Percentiles rank a stretch among this genome's conserved stretches.
Conservation (phyloP, 2,888 invertebrate genomes). For the Pemphredon lugubris region DNA sequence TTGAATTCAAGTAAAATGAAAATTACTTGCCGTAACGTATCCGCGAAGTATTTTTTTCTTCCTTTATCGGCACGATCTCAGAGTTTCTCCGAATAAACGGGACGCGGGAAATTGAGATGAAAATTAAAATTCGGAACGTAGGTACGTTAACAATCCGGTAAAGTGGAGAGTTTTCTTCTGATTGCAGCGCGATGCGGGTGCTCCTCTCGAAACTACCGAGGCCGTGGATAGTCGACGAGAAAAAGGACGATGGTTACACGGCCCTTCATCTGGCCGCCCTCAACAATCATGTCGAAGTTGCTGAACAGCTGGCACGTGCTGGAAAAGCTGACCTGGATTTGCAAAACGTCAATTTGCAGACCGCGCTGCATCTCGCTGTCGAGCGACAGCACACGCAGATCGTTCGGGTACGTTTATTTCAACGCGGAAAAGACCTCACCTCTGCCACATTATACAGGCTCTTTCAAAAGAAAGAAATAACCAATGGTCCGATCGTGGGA, state of each 20-base stretch:
- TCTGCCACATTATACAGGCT: too few species aligned
- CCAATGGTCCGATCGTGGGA: too few species aligned
- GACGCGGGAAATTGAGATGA: too few species aligned
- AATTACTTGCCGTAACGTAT: too few species aligned
- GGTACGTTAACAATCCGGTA: too few species aligned
- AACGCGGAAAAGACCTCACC: background rate
- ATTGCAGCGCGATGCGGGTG: conserved; percentile 95
- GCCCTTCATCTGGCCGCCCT: conserved; percentile 97
- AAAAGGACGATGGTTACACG: conserved; percentile 99
- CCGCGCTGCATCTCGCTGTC: conserved; percentile 95
- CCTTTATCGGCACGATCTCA: too few species aligned
- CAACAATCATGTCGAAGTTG: conserved; percentile 98
- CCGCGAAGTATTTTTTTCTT: too few species aligned
- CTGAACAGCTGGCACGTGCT: conserved; percentile 92
- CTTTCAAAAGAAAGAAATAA: too few species aligned
- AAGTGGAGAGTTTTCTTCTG: conserved; percentile 12
- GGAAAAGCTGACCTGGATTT: conserved; percentile 97
- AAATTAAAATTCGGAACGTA: too few species aligned
- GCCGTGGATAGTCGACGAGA: conserved; percentile 99
- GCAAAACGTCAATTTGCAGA: conserved; percentile 97
- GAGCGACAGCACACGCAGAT: conserved; percentile 99
- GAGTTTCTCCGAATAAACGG: too few species aligned
- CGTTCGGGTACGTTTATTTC: conserved; percentile 86
- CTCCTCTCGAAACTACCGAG: conserved; percentile 95
- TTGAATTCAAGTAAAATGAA: too few species aligned